Evolutionary conservation across 2,888 invertebrate genomes (phyloP).

Genomic region (Aelia acuminata): DNA sequence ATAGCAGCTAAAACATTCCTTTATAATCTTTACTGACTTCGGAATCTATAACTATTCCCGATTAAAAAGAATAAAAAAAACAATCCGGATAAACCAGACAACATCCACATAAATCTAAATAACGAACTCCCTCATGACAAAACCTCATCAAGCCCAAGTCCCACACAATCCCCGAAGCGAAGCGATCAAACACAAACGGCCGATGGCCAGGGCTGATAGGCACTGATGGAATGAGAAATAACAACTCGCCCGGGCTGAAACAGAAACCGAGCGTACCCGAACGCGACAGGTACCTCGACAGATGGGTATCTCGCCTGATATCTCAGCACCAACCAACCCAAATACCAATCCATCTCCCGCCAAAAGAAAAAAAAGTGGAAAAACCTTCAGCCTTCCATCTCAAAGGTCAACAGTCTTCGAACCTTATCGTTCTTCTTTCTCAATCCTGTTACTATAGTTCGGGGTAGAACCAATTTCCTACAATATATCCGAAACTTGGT

Average conservation of each 20-base stretch:
- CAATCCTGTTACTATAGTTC: no score
- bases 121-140: slow-evolving; percentile 40
- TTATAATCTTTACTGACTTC: background rate
- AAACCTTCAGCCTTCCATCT: slow-evolving; percentile 44
- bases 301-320: slow-evolving; percentile 31
- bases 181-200: slow-evolving; percentile 28
- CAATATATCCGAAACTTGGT: no score
- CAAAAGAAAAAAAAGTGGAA: background rate
- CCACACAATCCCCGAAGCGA: slow-evolving; percentile 16
- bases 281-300: slow-evolving; percentile 45
- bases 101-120: slow-evolving; percentile 33
- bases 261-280: background rate
- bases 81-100: background rate
- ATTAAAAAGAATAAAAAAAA: background rate
- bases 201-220: slow-evolving; percentile 26
- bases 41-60: background rate
- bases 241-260: slow-evolving; percentile 23
- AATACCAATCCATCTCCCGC: slow-evolving; percentile 35
- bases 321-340: slow-evolving; percentile 12
- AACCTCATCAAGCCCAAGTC: slow-evolving; percentile 13
- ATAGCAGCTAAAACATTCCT: background rate
- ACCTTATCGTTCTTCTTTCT: background rate
- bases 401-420: slow-evolving; percentile 1
- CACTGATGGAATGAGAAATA: slow-evolving; percentile 36
- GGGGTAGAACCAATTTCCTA: no score